Evolutionary conservation across 2,888 invertebrate genomes (phyloP), one percentile per base, ranked within the genome.

Genomic region (Tanytarsus gracilentus): DNA sequence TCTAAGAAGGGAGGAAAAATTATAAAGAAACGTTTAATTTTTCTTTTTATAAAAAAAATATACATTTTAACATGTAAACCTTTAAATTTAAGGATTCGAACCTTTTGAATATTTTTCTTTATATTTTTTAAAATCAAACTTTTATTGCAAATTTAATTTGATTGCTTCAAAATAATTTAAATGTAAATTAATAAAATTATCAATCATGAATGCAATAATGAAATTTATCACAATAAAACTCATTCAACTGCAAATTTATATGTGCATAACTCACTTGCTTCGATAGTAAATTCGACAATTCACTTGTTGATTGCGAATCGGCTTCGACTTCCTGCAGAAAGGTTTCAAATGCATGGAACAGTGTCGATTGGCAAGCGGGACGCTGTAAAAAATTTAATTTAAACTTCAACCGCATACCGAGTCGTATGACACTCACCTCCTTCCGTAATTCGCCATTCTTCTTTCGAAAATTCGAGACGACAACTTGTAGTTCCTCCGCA

Each of bases 281-380:
- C 62, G 85, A 85, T 62, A 93, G 78, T 26, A 88, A 83, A 29
- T 85, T 82, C 7, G 92, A 86, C 63, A 93, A 85, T 70, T 91
- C 92, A 69, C 85, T 85, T 74, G 88, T 85, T 49, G 88, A 84
- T 70, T 88, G 80, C 18, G 91, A 89, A 71, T 93, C 92, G 36
- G 89, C 85, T 75, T 93, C 93, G 63, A 91, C 88, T 73, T 93
- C 92, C 71, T 92, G 90, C 62, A 93, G 82, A 62, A 93, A 78
- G 63, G 85, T 86, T 75, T 93, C 93, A 93, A 93, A 93, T 62
- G 88, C 85, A 71, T 91, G 87, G 74, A 91, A 91, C 68, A 93
- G 79, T 48, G 87, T 85, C 75, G 85, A 81, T 60, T 85, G 84
- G 68, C 87, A 88, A 63, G 85, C 80, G 63, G 88, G 86, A 74